phyloP scores from a whole-genome alignment of 2,797 vertebrate genomes.

The Platyrinchus mystaceus region DNA sequence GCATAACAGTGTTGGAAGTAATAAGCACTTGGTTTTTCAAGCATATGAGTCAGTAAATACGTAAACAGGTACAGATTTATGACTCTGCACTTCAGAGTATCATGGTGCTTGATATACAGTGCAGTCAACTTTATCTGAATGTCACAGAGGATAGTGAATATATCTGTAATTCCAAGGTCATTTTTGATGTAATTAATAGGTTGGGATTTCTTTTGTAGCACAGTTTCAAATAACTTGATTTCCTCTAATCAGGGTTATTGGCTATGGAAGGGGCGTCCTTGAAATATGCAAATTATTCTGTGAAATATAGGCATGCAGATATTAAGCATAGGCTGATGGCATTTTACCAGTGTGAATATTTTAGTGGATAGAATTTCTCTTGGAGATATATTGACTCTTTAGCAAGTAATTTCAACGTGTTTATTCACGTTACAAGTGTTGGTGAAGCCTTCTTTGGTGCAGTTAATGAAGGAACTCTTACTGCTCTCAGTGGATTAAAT shows the following conservation, averaged over 20 bases:
- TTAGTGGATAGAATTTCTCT: neutral
- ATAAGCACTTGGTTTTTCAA: neutral
- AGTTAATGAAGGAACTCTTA: neutral
- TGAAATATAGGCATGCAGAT: neutral
- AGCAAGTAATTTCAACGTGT: neutral
- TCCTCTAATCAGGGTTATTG: constrained; percentile 4
- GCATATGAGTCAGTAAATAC: neutral
- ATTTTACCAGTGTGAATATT: neutral
- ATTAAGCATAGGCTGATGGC: neutral
- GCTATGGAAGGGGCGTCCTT: neutral
- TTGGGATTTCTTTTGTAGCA: neutral
- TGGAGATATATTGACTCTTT: neutral
- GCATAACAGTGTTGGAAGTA: neutral
- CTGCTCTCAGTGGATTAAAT: neutral
- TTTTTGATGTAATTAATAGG: constrained; percentile 16
- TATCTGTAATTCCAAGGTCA: neutral
- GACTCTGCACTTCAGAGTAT: neutral
- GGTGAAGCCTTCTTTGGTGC: neutral
- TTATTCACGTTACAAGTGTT: neutral
- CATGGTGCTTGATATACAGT: neutral
- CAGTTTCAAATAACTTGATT: neutral
- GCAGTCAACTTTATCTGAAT: constrained; percentile 3
- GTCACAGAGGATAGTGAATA: neutral
- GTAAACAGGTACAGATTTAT: constrained; percentile 25
- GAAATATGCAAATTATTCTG: constrained; percentile 2